A percentile compares a stretch with the other conserved stretches of the same genome.
Evolutionary conservation across 2,888 invertebrate species (phyloP).

Genomic region (Xestia xanthographa): DNA sequence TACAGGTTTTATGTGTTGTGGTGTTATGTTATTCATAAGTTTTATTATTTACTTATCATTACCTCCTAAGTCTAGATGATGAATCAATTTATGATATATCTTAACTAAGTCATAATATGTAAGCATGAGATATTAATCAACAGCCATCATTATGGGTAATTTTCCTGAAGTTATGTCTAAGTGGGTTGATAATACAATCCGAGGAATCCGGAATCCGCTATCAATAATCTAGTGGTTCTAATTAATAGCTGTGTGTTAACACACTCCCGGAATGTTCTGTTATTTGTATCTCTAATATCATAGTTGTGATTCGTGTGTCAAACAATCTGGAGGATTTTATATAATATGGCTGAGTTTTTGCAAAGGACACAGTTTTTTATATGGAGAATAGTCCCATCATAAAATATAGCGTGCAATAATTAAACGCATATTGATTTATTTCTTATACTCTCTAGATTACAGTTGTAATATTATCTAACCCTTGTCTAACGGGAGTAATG

Average conservation of each 20-base stretch:
- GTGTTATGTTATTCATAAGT: neutral
- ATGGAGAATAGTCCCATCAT: too few relatives aligned
- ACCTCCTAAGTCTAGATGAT: neutral
- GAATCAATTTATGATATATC: neutral
- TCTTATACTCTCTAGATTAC: too few relatives aligned
- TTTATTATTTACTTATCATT: neutral
- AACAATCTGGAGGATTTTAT: neutral
- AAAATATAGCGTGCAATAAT: too few relatives aligned
- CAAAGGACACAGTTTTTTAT: neutral
- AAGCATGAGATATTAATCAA: neutral
- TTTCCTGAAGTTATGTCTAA: slow-evolving; percentile 4
- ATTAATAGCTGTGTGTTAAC: slow-evolving; percentile 24
- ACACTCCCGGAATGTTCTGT: neutral
- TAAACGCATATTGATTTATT: too few relatives aligned
- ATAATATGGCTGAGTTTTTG: neutral
- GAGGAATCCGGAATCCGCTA: slow-evolving; percentile 31
- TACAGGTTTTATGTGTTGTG: neutral
- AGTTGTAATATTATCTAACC: too few relatives aligned
- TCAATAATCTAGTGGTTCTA: slow-evolving; percentile 20
- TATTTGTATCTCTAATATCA: neutral
- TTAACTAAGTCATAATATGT: neutral
- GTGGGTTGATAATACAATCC: slow-evolving; percentile 16
- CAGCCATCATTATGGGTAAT: neutral
- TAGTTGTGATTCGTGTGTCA: neutral
- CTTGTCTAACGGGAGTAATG: too few relatives aligned